Percentiles rank a stretch among this genome's conserved stretches.
Conservation (phyloP, 2,113 vertebrate genomes). For the Glaucomys volans region DNA sequence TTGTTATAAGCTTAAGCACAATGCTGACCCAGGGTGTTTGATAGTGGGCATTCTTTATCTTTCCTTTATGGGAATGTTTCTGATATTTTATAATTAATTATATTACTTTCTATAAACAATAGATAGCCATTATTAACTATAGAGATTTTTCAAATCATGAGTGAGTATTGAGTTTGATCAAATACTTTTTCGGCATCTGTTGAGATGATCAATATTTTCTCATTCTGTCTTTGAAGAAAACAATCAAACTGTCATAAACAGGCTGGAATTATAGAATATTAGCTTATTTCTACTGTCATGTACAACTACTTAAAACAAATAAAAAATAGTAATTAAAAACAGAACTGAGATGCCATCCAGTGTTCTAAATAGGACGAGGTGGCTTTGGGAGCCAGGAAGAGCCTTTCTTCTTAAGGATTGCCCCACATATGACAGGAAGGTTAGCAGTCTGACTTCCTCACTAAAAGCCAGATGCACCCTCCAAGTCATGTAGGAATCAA, state of each 20-base stretch:
- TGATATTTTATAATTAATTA: not conserved
- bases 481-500: not conserved
- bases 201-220: not conserved
- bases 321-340: not conserved
- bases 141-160: not conserved
- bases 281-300: not conserved
- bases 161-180: not conserved
- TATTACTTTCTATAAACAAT: not conserved
- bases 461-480: not conserved
- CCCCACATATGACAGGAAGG: not conserved
- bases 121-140: not conserved
- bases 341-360: not conserved
- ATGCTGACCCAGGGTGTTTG: not conserved
- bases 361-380: not conserved
- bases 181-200: not conserved
- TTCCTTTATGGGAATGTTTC: not conserved
- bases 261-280: not conserved
- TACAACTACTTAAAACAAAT: no score
- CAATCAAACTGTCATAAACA: not conserved
- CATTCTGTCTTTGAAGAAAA: constrained; percentile 43
- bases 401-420: not conserved
- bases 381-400: not conserved
- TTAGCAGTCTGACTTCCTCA: not conserved
- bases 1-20: not conserved
- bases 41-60: not conserved